Conservation (phyloP, 2,888 invertebrate species). For the Neoitamus cyanurus region DNA sequence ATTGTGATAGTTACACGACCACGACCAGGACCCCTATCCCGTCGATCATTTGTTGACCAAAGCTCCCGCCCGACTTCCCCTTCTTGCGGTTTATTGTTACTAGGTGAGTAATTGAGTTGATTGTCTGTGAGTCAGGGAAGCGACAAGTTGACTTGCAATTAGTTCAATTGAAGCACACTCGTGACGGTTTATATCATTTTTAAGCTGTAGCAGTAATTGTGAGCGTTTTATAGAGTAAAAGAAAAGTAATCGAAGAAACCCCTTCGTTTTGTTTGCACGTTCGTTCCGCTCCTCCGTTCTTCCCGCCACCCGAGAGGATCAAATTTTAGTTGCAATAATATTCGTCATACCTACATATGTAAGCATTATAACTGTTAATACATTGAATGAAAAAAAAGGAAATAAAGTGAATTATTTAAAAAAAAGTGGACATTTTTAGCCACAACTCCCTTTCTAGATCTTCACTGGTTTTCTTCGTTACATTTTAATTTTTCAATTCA, state of each 20-base stretch:
- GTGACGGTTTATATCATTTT: not conserved
- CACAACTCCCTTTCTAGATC: not conserved
- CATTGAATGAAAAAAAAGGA: conserved; percentile 27
- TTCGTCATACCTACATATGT: conserved; percentile 33
- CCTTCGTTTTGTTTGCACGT: not conserved
- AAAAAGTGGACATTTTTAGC: not conserved
- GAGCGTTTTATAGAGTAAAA: conserved; percentile 5
- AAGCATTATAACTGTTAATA: conserved; percentile 43
- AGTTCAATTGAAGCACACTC: not conserved
- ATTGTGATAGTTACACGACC: not conserved
- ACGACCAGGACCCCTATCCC: not conserved
- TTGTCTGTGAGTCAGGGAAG: not conserved
- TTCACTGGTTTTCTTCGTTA: not conserved
- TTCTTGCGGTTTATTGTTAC: conserved; percentile 28
- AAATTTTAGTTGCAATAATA: conserved; percentile 31
- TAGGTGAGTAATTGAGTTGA: conserved; percentile 42
- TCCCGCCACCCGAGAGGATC: not conserved
- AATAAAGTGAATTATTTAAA: conserved; percentile 34
- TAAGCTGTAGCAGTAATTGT: conserved; percentile 7
- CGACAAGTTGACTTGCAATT: not conserved
- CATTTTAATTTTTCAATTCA: not conserved
- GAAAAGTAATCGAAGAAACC: not conserved
- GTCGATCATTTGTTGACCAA: not conserved
- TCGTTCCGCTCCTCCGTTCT: not conserved
- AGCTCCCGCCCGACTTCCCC: not conserved